phyloP scores from a whole-genome alignment of 2,888 invertebrate genomes.

The Anodontia alba region DNA sequence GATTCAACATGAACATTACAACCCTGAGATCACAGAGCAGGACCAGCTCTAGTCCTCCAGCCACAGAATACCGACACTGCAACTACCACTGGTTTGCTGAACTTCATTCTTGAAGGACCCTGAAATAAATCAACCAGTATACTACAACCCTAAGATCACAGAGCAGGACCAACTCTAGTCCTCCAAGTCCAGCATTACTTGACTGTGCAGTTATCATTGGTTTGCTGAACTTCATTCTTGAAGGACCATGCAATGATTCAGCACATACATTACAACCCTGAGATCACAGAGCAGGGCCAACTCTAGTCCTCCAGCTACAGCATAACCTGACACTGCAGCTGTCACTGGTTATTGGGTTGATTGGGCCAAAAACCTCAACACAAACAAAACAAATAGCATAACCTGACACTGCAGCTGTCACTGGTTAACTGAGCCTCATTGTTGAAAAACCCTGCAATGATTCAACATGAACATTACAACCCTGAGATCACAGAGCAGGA shows the following conservation, averaged over 20 bases:
- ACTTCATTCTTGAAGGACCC: conserved; percentile 88
- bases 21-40: conserved; percentile 96
- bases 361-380: too few relatives aligned
- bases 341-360: too few relatives aligned
- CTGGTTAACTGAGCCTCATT: conserved; percentile 92
- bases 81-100: conserved; percentile 95
- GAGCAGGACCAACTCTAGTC: conserved; percentile 95
- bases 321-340: conserved; percentile 94
- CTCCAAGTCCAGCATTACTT: conserved; percentile 95
- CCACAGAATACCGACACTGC: conserved; percentile 95
- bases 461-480: conserved; percentile 86
- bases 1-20: conserved; percentile 83
- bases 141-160: conserved; percentile 94
- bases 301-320: conserved; percentile 96
- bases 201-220: conserved; percentile 94
- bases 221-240: conserved; percentile 91
- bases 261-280: conserved; percentile 87
- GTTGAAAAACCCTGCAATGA: too few relatives aligned
- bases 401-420: conserved; percentile 95
- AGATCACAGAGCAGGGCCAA: conserved; percentile 96
- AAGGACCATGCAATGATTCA: too few relatives aligned
- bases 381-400: too few relatives aligned
- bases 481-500: conserved; percentile 95
- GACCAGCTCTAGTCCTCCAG: conserved; percentile 95
- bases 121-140: conserved; percentile 38